Evolutionary conservation across 2,797 vertebrate genomes (phyloP), one percentile per base, ranked within the genome.

Genomic region (Pteronotus mesoamericanus): DNA sequence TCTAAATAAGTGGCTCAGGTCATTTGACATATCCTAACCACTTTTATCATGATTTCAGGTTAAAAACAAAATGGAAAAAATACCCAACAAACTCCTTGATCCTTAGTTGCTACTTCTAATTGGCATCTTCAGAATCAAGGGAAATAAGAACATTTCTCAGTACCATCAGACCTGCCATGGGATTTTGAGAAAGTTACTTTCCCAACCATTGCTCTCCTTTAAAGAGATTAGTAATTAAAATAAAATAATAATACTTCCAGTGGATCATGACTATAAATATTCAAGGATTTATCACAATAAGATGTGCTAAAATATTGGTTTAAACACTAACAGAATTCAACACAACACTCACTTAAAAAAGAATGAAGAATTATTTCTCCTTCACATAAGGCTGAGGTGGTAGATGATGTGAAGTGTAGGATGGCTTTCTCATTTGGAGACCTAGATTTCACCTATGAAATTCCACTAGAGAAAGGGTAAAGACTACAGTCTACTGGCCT

Each of bases 1-100:
- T 32, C 91, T 75, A 97, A 97, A 89, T 91, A 96, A 96, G 77
- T 94, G 92, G 87, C 61, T 97, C 86, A 94, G 94, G 78, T 57
- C 82, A 89, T 93, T 92, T 95, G 83, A 82, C 4, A 22, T 66
- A 87, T 77, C 53, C 79, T 78, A 37, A 74, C 88, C 83, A 87
- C 80, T 94, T 95, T 96, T 87, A 87, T 55, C 94, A 95, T 61
- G 37, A 96, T 93, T 96, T 90, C 66, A 79, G 39, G 44, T 92
- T 78, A 57, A 95, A 94, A 89, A 72, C 22, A 72, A 77, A 84
- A 71, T 15, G 34, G 78, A 97, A 89, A 19, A 64, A 48, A 83
- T 61, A 53, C 19, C 2, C 10, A 46, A 18, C 46, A 69, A 72
- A 11, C 16, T 44, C 7, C 0, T 44, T 87, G 44, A 77, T 69